Evolutionary conservation across 2,888 invertebrate species (phyloP), one percentile per base, ranked within the genome.

Genomic region (Volucella inanis): DNA sequence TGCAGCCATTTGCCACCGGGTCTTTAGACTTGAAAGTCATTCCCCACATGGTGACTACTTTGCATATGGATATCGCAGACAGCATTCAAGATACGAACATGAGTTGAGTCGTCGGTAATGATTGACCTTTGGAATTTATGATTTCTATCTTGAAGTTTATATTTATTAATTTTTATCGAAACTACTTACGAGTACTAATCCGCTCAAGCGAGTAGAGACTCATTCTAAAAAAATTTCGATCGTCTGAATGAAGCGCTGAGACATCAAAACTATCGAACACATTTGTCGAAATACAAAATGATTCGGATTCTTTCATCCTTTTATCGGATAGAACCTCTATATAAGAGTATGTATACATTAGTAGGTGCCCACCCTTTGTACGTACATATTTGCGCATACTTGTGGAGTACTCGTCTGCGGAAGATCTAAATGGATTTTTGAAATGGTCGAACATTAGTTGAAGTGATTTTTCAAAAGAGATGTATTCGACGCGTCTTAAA

Each of bases 341-440:
- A 22, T 22, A 22, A 0, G 31, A 6, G 4, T 6, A 31, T 22
- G 18, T 31, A 6, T 31, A 38, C 6, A 14, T 49, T 38, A 9
- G 41, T 41, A 49, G 38, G 38, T 49, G 50, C 39, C 50, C 8
- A 11, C n/a, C 8, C 12, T 31, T 41, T 9, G 41, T 67, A 14
- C 12, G 3, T 59, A 12, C 9, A 9, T 22, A 39, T 67, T 43
- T 50, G 15, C 14, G 15, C 10, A 12, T 39, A 6, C 31, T 31
- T 31, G 31, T 18, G 50, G 14, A 2, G 14, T 3, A 39, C 18
- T 65, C 8, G 31, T 52, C 54, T 61, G 72, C 72, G 82, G 82
- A 83, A 78, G 67, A 78, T 39, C 67, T 61, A 72, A 83, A 83
- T 83, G 82, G 78, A 68, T 78, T 83, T 72, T 65, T 72, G 62